A percentile compares a stretch with the other conserved stretches of the same genome.
Conservation (phyloP, 2,113 vertebrate genomes). For the Indicator indicator region DNA sequence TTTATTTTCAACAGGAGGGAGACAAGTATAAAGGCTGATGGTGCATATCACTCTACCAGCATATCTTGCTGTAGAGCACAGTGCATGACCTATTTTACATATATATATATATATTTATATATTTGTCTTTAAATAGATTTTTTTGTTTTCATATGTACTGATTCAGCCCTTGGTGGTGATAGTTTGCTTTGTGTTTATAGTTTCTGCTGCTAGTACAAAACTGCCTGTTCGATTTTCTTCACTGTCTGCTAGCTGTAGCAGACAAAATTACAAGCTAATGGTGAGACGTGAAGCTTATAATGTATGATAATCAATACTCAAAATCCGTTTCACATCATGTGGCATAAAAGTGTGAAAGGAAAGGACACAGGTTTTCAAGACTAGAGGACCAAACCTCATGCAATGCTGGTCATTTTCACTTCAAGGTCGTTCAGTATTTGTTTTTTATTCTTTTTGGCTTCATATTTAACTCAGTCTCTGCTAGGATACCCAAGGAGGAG, state of each 20-base stretch:
- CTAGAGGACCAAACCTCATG: constrained; percentile 72
- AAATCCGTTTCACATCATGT: constrained; percentile 39
- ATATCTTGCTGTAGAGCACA: neutral
- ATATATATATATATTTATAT: constrained; percentile 34
- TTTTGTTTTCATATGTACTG: constrained; percentile 39
- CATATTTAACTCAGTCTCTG: constrained; percentile 64
- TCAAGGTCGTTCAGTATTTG: constrained; percentile 77
- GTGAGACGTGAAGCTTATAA: constrained; percentile 51
- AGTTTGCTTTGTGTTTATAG: constrained; percentile 6
- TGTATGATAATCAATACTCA: constrained; percentile 71
- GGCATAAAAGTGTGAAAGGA: constrained; percentile 53
- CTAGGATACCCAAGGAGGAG: constrained; percentile 18
- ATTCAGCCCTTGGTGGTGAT: constrained; percentile 14
- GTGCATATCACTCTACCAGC: neutral
- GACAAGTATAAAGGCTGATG: neutral
- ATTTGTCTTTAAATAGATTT: constrained; percentile 45
- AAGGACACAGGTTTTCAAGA: constrained; percentile 60
- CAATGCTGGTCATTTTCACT: constrained; percentile 73
- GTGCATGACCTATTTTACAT: neutral
- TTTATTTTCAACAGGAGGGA: constrained; percentile 42
- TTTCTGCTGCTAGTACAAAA: constrained; percentile 45
- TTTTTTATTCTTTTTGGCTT: constrained; percentile 27
- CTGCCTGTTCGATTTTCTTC: constrained; percentile 54
- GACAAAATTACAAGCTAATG: constrained; percentile 64
- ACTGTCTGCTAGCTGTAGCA: constrained; percentile 24